Percentiles rank a stretch among this genome's conserved stretches.
Conservation (phyloP, 1,140 invertebrate genomes). For the Drosophila navojoa region DNA sequence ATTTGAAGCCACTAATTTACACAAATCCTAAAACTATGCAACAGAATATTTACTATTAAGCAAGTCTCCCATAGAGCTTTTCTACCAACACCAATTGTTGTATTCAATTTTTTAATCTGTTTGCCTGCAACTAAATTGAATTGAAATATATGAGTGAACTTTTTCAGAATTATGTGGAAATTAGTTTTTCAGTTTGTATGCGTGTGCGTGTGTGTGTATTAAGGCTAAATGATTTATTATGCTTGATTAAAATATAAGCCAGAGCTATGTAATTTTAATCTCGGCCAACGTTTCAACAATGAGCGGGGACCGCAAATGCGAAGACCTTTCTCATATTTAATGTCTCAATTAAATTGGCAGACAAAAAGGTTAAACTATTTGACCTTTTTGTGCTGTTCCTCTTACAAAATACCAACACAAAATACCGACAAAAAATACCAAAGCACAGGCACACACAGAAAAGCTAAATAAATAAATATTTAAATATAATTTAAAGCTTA, state of each 20-base stretch:
- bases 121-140: neutral
- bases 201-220: neutral
- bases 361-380: constrained; percentile 57
- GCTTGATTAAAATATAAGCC: constrained; percentile 12
- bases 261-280: neutral
- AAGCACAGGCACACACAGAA: constrained; percentile 2
- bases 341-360: constrained; percentile 47
- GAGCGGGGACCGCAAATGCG: constrained; percentile 1
- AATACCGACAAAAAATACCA: neutral
- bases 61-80: neutral
- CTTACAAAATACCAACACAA: constrained; percentile 9
- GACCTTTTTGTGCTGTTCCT: constrained; percentile 32
- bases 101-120: neutral
- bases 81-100: neutral
- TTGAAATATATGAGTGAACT: neutral
- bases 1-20: neutral
- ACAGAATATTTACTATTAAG: neutral
- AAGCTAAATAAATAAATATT: constrained; percentile 55
- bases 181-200: neutral
- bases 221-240: constrained; percentile 10
- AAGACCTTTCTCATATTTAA: constrained; percentile 45
- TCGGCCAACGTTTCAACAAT: neutral
- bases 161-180: constrained; percentile 2
- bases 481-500: constrained; percentile 72
- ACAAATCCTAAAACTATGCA: constrained; percentile 17